A percentile compares a stretch with the other conserved stretches of the same genome.
Conservation (phyloP, 2,113 vertebrate species). For the Pluvianellus socialis region DNA sequence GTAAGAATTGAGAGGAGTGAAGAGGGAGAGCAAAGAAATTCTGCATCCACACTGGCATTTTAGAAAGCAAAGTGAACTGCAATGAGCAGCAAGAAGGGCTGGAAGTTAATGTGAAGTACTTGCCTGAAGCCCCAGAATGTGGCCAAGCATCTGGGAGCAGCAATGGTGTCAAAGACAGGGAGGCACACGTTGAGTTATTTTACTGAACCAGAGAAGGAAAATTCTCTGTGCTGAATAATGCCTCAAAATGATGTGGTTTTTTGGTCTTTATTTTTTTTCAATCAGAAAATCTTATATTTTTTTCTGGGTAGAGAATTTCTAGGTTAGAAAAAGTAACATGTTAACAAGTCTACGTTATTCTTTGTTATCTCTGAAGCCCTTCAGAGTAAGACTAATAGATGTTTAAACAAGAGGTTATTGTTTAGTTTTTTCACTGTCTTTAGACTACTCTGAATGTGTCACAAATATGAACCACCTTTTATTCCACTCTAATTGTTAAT, state of each 20-base stretch:
- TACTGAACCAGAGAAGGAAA: background rate
- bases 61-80: background rate
- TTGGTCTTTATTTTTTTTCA: background rate
- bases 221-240: background rate
- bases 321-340: background rate
- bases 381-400: background rate
- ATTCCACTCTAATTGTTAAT: background rate
- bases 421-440: background rate
- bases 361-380: background rate
- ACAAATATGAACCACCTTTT: background rate
- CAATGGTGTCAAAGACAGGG: background rate
- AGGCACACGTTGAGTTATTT: background rate
- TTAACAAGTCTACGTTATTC: background rate
- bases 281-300: background rate
- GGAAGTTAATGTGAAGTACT: background rate
- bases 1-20: background rate
- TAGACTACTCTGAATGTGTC: background rate
- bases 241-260: background rate
- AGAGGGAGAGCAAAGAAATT: background rate
- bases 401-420: background rate
- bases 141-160: background rate
- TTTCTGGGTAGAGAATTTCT: background rate
- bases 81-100: background rate
- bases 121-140: fast-evolving
- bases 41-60: background rate